These are phyloP conservation scores for Pseudomyrmex pallidus DNA, from an alignment of 1,140 invertebrate genomes.

Conservation along the genomic window DNA sequence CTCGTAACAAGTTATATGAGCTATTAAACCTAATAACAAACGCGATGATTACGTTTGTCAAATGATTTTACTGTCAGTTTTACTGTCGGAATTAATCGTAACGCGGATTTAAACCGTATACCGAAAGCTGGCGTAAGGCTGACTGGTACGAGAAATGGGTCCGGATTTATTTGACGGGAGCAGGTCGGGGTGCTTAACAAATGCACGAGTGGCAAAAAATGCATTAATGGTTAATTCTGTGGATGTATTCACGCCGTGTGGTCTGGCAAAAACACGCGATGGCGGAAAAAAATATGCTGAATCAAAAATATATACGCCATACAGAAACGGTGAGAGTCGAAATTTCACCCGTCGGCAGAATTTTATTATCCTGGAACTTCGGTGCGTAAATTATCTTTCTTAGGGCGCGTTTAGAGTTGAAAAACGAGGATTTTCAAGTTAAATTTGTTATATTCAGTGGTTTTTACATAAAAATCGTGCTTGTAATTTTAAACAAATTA, in stretches of 20 bases:
- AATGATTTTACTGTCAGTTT: neutral
- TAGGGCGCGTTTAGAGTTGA: constrained; percentile 22
- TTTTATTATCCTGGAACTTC: constrained; percentile 39
- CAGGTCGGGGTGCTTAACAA: constrained; percentile 37
- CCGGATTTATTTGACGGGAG: constrained; percentile 41
- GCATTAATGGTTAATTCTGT: constrained; percentile 47
- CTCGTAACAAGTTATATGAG: neutral
- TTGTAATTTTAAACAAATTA: constrained; percentile 11
- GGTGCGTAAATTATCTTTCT: constrained; percentile 16
- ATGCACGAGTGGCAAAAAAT: constrained; percentile 27
- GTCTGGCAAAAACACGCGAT: constrained; percentile 15
- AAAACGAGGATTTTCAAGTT: neutral
- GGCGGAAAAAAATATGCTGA: constrained; percentile 29
- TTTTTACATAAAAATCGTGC: constrained; percentile 17
- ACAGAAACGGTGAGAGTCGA: constrained; percentile 12
- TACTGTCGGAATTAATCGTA: neutral
- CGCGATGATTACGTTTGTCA: neutral
- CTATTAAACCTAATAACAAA: neutral
- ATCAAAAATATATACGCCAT: constrained; percentile 29
- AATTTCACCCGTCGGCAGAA: neutral
- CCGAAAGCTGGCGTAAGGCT: neutral
- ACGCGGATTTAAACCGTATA: constrained; percentile 9
- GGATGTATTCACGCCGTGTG: constrained; percentile 26
- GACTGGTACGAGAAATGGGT: constrained; percentile 32
- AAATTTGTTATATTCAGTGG: constrained; percentile 34